These are phyloP conservation scores for Synergus umbraculus DNA, from an alignment of 2,888 invertebrate genomes.

Conservation along the genomic window DNA sequence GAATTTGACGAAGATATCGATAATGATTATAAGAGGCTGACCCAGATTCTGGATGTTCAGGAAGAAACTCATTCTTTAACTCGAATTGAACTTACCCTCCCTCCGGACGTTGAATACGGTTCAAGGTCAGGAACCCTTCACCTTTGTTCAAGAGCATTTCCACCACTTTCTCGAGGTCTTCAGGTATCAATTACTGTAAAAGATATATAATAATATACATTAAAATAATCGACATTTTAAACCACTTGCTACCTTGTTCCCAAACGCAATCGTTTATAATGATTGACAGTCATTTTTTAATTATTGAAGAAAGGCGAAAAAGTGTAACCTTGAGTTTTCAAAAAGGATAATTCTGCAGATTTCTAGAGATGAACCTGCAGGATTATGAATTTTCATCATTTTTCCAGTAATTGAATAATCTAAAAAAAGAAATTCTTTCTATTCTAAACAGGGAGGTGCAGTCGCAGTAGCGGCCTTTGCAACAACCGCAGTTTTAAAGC, in stretches of 20 bases:
- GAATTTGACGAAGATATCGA: slow-evolving; percentile 63
- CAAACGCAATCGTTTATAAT: background rate
- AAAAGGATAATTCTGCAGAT: background rate
- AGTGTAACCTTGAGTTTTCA: background rate
- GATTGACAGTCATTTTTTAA: background rate
- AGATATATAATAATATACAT: background rate
- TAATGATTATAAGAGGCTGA: slow-evolving; percentile 65
- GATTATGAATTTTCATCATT: too few species aligned
- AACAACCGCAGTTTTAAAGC: slow-evolving; percentile 65
- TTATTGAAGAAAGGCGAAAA: too few species aligned
- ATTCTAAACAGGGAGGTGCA: slow-evolving; percentile 67
- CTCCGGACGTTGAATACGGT: slow-evolving; percentile 65
- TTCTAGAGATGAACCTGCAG: too few species aligned
- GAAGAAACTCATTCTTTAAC: slow-evolving; percentile 68
- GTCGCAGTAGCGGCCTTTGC: slow-evolving; percentile 72
- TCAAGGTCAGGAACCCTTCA: slow-evolving; percentile 69
- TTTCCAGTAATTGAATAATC: background rate
- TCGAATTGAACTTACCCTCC: slow-evolving; percentile 65
- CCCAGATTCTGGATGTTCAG: slow-evolving; percentile 63
- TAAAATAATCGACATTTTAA: background rate
- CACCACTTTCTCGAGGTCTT: slow-evolving; percentile 73
- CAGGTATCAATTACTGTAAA: slow-evolving; percentile 64
- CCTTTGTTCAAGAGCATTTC: slow-evolving; percentile 65
- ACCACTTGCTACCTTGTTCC: background rate
- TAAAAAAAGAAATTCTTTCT: background rate